Conservation (phyloP, 2,888 invertebrate species). For the Apodemia hepburni region DNA sequence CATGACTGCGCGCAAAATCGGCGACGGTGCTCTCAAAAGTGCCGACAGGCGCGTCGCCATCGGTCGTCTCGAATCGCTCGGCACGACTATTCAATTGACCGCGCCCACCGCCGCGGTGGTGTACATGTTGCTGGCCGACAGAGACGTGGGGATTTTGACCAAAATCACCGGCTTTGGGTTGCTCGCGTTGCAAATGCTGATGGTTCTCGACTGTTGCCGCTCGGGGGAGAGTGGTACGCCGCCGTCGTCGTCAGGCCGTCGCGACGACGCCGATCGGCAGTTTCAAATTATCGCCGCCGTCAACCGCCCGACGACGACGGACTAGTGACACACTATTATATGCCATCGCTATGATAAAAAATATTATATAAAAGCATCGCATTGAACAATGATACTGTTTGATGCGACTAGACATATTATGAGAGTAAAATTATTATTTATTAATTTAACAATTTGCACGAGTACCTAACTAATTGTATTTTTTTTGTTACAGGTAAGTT, state of each 20-base stretch:
- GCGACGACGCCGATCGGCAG: not conserved
- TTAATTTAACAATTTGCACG: not conserved
- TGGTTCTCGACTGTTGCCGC: slow-evolving; percentile 15
- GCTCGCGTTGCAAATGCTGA: slow-evolving; percentile 15
- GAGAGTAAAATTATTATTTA: not conserved
- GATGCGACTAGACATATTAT: not conserved
- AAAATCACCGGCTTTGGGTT: slow-evolving; percentile 6
- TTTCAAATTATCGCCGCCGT: not conserved
- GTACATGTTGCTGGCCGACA: slow-evolving; percentile 8
- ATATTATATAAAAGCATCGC: not conserved
- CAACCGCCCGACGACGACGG: slow-evolving; percentile 2
- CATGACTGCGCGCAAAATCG: not conserved
- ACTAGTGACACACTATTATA: slow-evolving; percentile 4
- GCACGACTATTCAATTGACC: slow-evolving; percentile 9
- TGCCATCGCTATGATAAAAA: not conserved
- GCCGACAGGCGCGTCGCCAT: not conserved
- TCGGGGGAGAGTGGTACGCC: slow-evolving; percentile 7
- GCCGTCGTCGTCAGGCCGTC: not conserved
- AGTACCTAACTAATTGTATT: not conserved
- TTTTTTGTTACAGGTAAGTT: not conserved
- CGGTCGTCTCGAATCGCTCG: not conserved
- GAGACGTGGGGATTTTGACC: slow-evolving; percentile 5
- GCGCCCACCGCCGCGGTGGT: slow-evolving; percentile 2
- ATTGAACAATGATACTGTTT: slow-evolving; percentile 1
- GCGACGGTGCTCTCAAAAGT: not conserved